Evolutionary conservation across 1,140 invertebrate species (phyloP), one percentile per base, ranked within the genome.

Genomic region (Drosophila ironensis): DNA sequence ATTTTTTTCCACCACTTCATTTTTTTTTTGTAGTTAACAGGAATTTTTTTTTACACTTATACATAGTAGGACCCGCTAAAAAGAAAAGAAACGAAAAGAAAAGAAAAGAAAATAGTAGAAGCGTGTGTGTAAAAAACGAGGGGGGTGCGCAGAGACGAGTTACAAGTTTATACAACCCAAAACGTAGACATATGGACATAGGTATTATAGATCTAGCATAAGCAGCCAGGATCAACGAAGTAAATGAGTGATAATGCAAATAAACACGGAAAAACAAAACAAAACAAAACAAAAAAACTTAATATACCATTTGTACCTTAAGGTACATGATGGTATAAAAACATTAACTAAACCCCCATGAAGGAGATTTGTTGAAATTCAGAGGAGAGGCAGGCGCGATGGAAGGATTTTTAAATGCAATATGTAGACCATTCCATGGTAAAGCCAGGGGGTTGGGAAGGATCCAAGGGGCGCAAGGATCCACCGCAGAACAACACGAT

Each of bases 201-300:
- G 67, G 38, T 56, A 59, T 78, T 68, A 64, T 60, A 74, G 45
- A 30, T 45, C 56, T 72, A 69, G 47, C 51, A 57, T 80, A 80
- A 81, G 77, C 77, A 75, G 86, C 63, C 86, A 88, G 81, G 74
- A 88, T 88, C 87, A 88, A 88, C 87, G 87, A 88, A 88, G 78
- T 68, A 84, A 86, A 66, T 80, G 77, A 88, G 87, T 88, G 87
- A 88, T 88, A 87, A 86, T 75, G 46, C 42, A 60, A 45, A 46
- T 42, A 42, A 27, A 57, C n/a, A n/a, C n/a, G n/a, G 25, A 47
- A 25, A 44, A 38, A 56, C 25, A 14, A 33, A 37, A 48, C 48
- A 30, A 48, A 17, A 59, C n/a, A 28, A 44, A 45, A 30, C 16
- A 6, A 28, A 27, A 45, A 30, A 17, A n/a, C 30, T 33, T 33